Evolutionary conservation across 2,888 invertebrate genomes (phyloP), one percentile per base, ranked within the genome.

Genomic region (Limenitis camilla): DNA sequence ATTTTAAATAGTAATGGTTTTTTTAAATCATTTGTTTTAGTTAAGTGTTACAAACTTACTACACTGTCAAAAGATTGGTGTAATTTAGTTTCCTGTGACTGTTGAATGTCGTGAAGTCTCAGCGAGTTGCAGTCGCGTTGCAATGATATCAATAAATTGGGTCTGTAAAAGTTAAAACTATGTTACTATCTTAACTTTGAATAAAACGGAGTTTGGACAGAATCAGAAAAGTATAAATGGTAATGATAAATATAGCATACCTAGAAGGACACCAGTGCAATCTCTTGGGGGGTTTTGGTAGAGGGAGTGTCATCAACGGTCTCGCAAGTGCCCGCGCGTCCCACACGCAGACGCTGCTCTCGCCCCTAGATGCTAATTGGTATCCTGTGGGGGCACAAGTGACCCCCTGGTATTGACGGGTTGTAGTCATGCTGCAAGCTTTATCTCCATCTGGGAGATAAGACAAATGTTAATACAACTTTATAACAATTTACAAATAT

Each of bases 201-300:
- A n/a, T n/a, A n/a, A n/a, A n/a, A n/a, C n/a, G n/a, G n/a, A n/a
- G n/a, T n/a, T n/a, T n/a, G n/a, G n/a, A n/a, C n/a, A n/a, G n/a
- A n/a, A n/a, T n/a, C n/a, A n/a, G n/a, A n/a, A n/a, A n/a, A n/a
- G n/a, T n/a, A n/a, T 30, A 6, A 9, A 11, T n/a, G n/a, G 1
- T 4, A 6, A 19, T 36, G 28, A 36, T 1, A 8, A 5, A 5
- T n/a, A 42, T 7, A 6, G 19, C 1, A 11, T 68, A 92, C 90
- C 94, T 91, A 28, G 96, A 96, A 4, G 96, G 96, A 71, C 96
- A 96, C 97, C 97, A 97, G 55, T 91, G 89, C 46, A 97, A 88
- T 49, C 96, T 89, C 52, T 91, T 90, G 69, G 92, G 92, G 47
- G 72, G 64, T 49, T 73, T 93, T 44, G 91, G 90, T 55, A 96